Conservation (phyloP, 2,113 vertebrate species). For the Raja brachyura region DNA sequence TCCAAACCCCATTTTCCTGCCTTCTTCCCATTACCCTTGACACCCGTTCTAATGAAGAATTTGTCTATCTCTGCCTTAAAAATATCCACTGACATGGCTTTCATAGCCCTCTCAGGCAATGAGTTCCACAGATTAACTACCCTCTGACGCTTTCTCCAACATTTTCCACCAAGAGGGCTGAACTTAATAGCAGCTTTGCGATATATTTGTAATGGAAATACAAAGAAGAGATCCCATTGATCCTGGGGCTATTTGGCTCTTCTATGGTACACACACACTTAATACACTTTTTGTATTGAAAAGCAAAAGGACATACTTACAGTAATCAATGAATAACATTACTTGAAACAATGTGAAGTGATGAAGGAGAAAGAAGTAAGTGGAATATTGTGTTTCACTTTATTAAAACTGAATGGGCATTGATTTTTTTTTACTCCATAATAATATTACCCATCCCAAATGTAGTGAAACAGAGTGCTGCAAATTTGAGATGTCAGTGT, state of each 20-base stretch:
- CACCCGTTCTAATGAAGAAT: too few species aligned
- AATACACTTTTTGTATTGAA: not conserved
- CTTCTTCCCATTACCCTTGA: too few species aligned
- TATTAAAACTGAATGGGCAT: slow-evolving; percentile 18
- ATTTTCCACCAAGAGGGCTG: not conserved
- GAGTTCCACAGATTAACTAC: too few species aligned
- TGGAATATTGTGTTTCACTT: not conserved
- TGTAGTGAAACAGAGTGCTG: not conserved
- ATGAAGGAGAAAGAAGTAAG: not conserved
- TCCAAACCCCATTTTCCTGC: too few species aligned
- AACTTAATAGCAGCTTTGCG: not conserved
- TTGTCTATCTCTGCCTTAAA: too few species aligned
- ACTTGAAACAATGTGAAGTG: not conserved
- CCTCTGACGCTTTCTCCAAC: not conserved
- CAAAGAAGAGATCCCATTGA: not conserved
- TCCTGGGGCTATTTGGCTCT: not conserved
- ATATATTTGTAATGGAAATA: not conserved
- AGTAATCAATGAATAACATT: not conserved
- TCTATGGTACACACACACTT: not conserved
- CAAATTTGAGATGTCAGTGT: slow-evolving; percentile 4
- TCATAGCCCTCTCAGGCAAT: too few species aligned
- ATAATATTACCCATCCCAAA: not conserved
- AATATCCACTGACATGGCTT: too few species aligned
- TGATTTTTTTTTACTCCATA: not conserved
- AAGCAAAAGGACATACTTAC: not conserved